Evolutionary conservation across 2,888 invertebrate genomes (phyloP), one percentile per base, ranked within the genome.

Genomic region (Machimus atricapillus): DNA sequence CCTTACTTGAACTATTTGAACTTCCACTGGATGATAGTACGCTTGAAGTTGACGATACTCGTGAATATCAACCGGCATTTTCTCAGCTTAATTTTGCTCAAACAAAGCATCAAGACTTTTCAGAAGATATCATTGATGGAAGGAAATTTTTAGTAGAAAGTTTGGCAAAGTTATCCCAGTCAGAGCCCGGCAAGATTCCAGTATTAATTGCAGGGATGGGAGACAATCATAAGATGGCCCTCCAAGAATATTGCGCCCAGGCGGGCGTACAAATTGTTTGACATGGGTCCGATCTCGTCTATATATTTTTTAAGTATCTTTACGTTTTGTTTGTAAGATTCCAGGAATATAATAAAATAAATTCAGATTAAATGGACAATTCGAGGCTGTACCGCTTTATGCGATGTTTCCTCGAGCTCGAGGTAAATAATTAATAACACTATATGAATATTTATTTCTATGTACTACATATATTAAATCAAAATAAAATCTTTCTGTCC

Each of bases 11-110:
- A 86, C 94, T 98, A 90, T 97, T 98, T 92, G 98, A 99, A 93
- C 93, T 98, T 90, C 98, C 98, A 0, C 95, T 96, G 58, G 98
- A 98, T 93, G 96, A 96, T 89, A 94, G 94, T 1, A 94, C 95
- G 0, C 92, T 95, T 56, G 96, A 98, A 90, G 95, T 97, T 43
- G 98, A 98, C 90, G 97, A 97, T 90, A 93, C 96, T 27, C 95
- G 96, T 12, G 97, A 97, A 87, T 98, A 97, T 92, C 97, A 98
- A 93, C 96, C 96, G 8, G 96, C 96, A 88, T 98, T 97, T 92
- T 96, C 97, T 2, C 97, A 97, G 91, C 94, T 99, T 16, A 94
- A 96, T 19, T 98, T 96, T 93, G 98, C 98, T 0, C 96, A 95
- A 89, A 96, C 95, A 90, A 94, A 94, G 82, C 94, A 94, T 89